Evolutionary conservation across 2,113 vertebrate genomes (phyloP).

Genomic region (Gambusia affinis): DNA sequence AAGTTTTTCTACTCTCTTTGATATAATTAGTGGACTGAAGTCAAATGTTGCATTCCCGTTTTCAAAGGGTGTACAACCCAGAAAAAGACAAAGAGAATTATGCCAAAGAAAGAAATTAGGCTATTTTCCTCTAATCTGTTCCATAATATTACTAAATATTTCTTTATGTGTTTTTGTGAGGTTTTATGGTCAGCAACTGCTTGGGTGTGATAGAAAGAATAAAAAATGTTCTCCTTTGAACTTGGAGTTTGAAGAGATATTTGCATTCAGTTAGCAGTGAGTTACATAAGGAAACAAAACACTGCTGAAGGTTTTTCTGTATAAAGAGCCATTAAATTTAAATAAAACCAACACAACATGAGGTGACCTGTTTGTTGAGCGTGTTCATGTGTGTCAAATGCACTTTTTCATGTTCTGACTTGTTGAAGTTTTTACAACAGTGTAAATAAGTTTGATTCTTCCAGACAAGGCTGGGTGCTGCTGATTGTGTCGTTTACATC

Average conservation of each 20-base stretch:
- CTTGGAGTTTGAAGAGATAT: constrained; percentile 10
- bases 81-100: constrained; percentile 30
- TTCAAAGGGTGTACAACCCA: constrained; percentile 18
- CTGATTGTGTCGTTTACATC: no score
- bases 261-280: not conserved
- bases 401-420: no score
- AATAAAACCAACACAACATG: not conserved
- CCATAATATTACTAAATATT: constrained; percentile 11
- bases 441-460: no score
- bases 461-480: no score
- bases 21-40: constrained; percentile 12
- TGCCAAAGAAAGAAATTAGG: constrained; percentile 23
- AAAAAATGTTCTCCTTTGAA: constrained; percentile 11
- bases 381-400: no score
- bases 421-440: no score
- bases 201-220: constrained; percentile 27
- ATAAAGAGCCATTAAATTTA: no score
- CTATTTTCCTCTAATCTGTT: constrained; percentile 11
- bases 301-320: no score
- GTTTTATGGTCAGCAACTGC: constrained; percentile 46
- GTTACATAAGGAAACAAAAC: not conserved
- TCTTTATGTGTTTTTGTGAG: constrained; percentile 48
- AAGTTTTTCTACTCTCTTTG: constrained; percentile 5
- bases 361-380: not conserved
- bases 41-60: constrained; percentile 27